Base-by-base conservation (phyloP, 2,888 invertebrate genomes). In the Leptopilina syphax region DNA sequence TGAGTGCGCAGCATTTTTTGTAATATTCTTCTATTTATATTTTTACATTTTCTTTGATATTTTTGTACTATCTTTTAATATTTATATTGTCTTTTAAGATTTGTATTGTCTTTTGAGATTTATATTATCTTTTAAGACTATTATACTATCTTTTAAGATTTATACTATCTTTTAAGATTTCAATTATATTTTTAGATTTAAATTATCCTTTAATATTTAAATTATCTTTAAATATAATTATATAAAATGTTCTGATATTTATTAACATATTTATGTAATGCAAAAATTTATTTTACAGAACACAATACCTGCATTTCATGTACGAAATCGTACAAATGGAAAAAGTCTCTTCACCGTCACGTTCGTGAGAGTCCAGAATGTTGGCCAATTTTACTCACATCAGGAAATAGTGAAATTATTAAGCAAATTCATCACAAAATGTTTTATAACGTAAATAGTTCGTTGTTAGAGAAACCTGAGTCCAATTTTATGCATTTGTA, bases 271-370 rank as follows among this genome's bases (percentile, higher is more conserved):
- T n/a, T 7, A 65, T 34, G 24, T 47, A 27, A n/a, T 8, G 12
- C 44, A 24, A 9, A 24, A 44, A 65, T 63, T 65, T 65, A 24
- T 47, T 77, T 77, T 77, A 24, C 77, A 77, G 65, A 65, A 24
- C 65, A 65, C 77, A 77, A 77, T 83, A 87, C 85, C 70, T 92
- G 92, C 85, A 83, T 89, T 82, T 90, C 90, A 80, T 92, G 92
- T 80, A 87, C 87, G 47, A 92, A 91, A 77, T 87, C 90, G 12
- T 92, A 92, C 87, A 92, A 92, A 80, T 91, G 92, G 90, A 91
- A 88, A 85, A 91, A 91, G 78, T 91, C 92, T 2, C 84, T 92
- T 77, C 89, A 90, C 76, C 89, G 91, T 50, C 92, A 92, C 81
- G 87, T 92, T 0, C 87, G 91, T 34, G 91, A 91, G 76, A 90